Evolutionary conservation across 1,140 invertebrate species (phyloP).

Genomic region (Antheraea mylitta): DNA sequence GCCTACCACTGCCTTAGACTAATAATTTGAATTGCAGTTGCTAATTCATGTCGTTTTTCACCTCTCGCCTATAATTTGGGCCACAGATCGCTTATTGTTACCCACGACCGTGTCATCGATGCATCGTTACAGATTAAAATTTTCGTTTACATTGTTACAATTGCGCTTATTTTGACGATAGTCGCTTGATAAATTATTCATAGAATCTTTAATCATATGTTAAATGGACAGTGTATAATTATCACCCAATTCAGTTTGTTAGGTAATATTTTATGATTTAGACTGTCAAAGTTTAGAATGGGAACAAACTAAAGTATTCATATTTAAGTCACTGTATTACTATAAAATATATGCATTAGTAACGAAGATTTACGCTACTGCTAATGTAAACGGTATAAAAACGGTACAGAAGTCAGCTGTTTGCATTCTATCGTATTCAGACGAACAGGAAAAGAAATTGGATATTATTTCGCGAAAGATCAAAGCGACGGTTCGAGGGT

Average conservation of each 20-base stretch:
- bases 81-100: conserved; percentile 12
- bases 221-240: background rate
- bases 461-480: no score
- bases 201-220: background rate
- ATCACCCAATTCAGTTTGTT: background rate
- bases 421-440: no score
- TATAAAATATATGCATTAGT: background rate
- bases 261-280: background rate
- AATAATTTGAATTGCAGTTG: no score
- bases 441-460: no score
- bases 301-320: background rate
- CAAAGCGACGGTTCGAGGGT: no score
- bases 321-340: background rate
- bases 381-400: no score
- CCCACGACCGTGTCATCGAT: conserved; percentile 14
- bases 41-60: background rate
- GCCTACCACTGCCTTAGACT: no score
- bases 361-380: no score
- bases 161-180: conserved; percentile 11
- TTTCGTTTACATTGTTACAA: conserved; percentile 18
- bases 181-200: background rate
- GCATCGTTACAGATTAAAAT: conserved; percentile 12
- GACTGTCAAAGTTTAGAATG: background rate
- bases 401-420: no score
- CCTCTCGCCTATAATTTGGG: background rate